Evolutionary conservation across 2,888 invertebrate genomes (phyloP).

Genomic region (Cheilosia impressa): DNA sequence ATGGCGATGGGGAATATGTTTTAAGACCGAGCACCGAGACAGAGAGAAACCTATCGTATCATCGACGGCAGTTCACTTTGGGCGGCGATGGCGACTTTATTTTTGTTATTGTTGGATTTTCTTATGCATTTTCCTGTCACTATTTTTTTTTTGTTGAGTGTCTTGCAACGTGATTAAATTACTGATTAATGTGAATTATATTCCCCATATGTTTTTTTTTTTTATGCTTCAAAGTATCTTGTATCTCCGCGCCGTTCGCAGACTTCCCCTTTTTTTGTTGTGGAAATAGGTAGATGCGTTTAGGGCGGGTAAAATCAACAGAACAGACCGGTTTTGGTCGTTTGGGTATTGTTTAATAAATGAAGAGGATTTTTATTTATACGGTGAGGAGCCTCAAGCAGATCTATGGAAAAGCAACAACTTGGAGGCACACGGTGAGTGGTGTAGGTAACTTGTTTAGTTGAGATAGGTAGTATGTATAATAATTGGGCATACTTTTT

Average conservation of each 20-base stretch:
- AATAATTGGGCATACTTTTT: too few relatives aligned
- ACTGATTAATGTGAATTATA: conserved; percentile 2
- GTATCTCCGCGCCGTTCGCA: conserved; percentile 7
- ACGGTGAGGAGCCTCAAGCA: neutral
- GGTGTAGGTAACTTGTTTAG: conserved; percentile 30
- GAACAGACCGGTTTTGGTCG: conserved; percentile 51
- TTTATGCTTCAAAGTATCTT: conserved; percentile 1
- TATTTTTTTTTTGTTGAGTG: conserved; percentile 9
- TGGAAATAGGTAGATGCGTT: conserved; percentile 31
- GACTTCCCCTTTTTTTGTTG: conserved; percentile 38
- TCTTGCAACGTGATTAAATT: conserved; percentile 48
- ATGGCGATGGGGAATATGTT: conserved; percentile 28
- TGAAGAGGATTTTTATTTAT: neutral
- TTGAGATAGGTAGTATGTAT: neutral
- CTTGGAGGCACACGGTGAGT: neutral
- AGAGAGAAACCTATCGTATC: neutral
- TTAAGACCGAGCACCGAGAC: conserved; percentile 3
- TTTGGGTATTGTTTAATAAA: conserved; percentile 24
- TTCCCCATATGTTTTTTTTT: neutral
- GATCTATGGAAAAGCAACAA: neutral
- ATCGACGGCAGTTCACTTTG: conserved; percentile 12
- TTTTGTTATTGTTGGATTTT: conserved; percentile 6
- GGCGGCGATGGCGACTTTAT: neutral
- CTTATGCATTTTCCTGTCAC: conserved; percentile 13
- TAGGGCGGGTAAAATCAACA: conserved; percentile 40